phyloP scores from a whole-genome alignment of 1,140 invertebrate species.

The Contarinia nasturtii region DNA sequence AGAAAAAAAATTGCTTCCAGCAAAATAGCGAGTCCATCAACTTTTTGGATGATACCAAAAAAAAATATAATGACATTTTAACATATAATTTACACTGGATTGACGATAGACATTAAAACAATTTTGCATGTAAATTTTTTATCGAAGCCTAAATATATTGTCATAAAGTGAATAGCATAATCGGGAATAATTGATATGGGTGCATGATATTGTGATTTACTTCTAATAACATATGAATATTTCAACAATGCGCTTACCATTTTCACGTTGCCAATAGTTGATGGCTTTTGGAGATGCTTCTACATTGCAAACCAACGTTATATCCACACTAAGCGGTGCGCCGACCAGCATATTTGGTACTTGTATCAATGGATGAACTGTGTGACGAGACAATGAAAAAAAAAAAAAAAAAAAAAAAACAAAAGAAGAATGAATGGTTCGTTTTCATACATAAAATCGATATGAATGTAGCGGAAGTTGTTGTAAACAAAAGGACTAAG shows the following conservation, averaged over 20 bases:
- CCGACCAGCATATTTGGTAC: conserved; percentile 70
- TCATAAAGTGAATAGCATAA: too few relatives aligned
- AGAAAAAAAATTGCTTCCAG: not conserved
- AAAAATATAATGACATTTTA: too few relatives aligned
- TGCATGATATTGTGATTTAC: not conserved
- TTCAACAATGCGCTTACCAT: conserved; percentile 33
- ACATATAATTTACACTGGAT: too few relatives aligned
- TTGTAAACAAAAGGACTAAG: not conserved
- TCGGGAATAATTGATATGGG: too few relatives aligned
- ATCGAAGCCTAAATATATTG: too few relatives aligned
- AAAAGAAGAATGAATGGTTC: too few relatives aligned
- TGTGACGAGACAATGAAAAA: conserved; percentile 12
- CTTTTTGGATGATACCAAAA: too few relatives aligned
- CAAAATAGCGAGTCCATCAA: not conserved
- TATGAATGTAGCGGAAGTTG: conserved; percentile 4
- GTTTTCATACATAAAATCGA: too few relatives aligned
- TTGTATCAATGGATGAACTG: conserved; percentile 69
- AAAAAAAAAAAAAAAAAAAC: too few relatives aligned
- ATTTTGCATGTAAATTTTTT: too few relatives aligned
- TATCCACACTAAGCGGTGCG: conserved; percentile 55
- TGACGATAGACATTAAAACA: too few relatives aligned
- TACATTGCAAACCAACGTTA: conserved; percentile 69
- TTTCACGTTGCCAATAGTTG: conserved; percentile 73
- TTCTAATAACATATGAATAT: not conserved
- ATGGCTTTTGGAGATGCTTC: conserved; percentile 72